These are phyloP conservation scores for Cossypha polioptera DNA, from an alignment of 2,797 vertebrate genomes.

Conservation along the genomic window DNA sequence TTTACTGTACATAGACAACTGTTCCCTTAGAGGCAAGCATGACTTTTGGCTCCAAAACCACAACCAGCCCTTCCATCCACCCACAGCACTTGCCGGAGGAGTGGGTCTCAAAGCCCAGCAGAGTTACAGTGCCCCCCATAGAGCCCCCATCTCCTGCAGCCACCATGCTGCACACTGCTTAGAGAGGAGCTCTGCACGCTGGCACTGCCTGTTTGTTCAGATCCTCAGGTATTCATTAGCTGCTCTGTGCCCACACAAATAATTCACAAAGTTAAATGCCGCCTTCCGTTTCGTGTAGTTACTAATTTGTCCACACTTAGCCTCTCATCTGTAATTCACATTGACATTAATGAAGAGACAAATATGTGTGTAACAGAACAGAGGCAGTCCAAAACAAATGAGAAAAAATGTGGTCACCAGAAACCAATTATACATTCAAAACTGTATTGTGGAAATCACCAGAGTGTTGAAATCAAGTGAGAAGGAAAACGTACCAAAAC, in stretches of 20 bases:
- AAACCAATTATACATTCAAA: slow-evolving; percentile 42
- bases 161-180: fast-evolving
- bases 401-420: slow-evolving; percentile 49
- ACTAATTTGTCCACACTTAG: slow-evolving; percentile 48
- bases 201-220: not conserved
- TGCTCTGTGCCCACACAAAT: slow-evolving; percentile 40
- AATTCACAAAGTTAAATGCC: slow-evolving; percentile 30
- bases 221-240: slow-evolving; percentile 29
- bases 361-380: slow-evolving; percentile 25
- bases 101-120: not conserved
- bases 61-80: not conserved
- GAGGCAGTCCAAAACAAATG: slow-evolving; percentile 46
- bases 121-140: not conserved
- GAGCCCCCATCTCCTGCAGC: not conserved
- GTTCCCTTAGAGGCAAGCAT: not conserved
- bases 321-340: slow-evolving; percentile 46
- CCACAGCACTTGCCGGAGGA: not conserved
- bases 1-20: not conserved
- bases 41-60: not conserved
- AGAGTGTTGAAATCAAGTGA: slow-evolving; percentile 1
- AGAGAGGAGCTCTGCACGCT: not conserved
- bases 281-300: not conserved
- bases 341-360: slow-evolving; percentile 56
- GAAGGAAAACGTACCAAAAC: slow-evolving; percentile 2
- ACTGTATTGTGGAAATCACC: not conserved